Conservation (phyloP, 2,888 invertebrate species). For the Melikaiella ostensackeni region DNA sequence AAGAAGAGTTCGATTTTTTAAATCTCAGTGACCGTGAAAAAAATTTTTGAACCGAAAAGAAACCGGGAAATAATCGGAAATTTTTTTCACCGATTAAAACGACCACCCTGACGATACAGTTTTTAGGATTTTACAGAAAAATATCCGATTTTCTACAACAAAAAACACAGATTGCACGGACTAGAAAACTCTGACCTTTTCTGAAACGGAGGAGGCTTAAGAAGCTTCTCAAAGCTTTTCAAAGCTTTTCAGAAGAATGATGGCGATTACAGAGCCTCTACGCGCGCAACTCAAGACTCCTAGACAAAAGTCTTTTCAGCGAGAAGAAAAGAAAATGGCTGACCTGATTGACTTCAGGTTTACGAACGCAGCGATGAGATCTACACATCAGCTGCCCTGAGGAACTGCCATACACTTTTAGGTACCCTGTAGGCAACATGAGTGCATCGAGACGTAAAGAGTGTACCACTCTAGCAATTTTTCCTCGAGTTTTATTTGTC, state of each 20-base stretch:
- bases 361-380: constrained; percentile 48
- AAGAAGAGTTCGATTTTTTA: too few relatives aligned
- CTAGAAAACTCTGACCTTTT: neutral
- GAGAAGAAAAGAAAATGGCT: constrained; percentile 41
- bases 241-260: too few relatives aligned
- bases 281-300: constrained; percentile 21
- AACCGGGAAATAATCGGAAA: too few relatives aligned
- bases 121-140: too few relatives aligned
- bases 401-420: constrained; percentile 41
- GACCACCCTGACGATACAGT: too few relatives aligned
- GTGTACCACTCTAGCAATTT: constrained; percentile 40
- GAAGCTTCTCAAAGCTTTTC: neutral
- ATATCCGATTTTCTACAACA: too few relatives aligned
- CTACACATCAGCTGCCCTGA: constrained; percentile 38
- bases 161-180: too few relatives aligned
- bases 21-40: too few relatives aligned
- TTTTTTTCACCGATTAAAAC: too few relatives aligned
- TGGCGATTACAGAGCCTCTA: too few relatives aligned
- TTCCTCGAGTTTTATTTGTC: constrained; percentile 45
- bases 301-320: constrained; percentile 45
- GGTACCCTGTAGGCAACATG: constrained; percentile 43
- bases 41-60: too few relatives aligned
- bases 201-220: neutral
- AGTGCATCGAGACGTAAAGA: constrained; percentile 43
- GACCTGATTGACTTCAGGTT: constrained; percentile 51